Evolutionary conservation across 2,113 vertebrate species (phyloP), one percentile per base, ranked within the genome.

Genomic region (Eclectus roratus): DNA sequence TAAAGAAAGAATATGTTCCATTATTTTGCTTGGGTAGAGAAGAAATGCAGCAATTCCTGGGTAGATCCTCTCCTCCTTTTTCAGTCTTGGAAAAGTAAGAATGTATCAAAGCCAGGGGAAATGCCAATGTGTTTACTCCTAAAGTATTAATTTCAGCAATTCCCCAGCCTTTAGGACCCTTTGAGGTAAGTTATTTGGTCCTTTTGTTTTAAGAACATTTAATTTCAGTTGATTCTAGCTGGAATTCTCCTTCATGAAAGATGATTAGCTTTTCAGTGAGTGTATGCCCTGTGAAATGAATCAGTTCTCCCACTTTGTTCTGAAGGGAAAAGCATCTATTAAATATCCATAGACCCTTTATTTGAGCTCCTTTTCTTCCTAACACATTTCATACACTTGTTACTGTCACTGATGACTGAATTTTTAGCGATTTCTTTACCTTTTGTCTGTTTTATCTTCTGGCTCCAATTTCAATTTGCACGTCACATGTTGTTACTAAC

Each of bases 1-100:
- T 73, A 49, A 4, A 44, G n/a, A 56, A 27, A 76, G 20, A 91
- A 56, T 60, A 14, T 37, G 61, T 84, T 93, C 77, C 69, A 74
- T 89, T 94, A 92, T 94, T 96, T 96, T 81, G 35, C 52, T 93
- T 94, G 94, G 65, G 83, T 68, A 91, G 35, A 84, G 73, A 65
- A 79, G 89, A 41, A 79, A 28, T 12, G 21, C 58, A 81, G 35
- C 39, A 68, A 65, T 66, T 94, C 80, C 52, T 85, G n/a, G 15
- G 70, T 91, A 95, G 74, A 88, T 69, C 16, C 65, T 89, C 63
- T 82, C 65, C 77, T 84, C 49, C 52, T 72, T 89, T 92, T 92
- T 53, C 84, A 85, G 37, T 39, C 63, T 82, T 94, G 94, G 93
- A 94, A 94, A 95, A 88, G 65, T 61, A 91, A 76, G 87, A 91